These are phyloP conservation scores for Sinopyrophorus schimmeli DNA, from an alignment of 2,888 invertebrate genomes.

Conservation along the genomic window DNA sequence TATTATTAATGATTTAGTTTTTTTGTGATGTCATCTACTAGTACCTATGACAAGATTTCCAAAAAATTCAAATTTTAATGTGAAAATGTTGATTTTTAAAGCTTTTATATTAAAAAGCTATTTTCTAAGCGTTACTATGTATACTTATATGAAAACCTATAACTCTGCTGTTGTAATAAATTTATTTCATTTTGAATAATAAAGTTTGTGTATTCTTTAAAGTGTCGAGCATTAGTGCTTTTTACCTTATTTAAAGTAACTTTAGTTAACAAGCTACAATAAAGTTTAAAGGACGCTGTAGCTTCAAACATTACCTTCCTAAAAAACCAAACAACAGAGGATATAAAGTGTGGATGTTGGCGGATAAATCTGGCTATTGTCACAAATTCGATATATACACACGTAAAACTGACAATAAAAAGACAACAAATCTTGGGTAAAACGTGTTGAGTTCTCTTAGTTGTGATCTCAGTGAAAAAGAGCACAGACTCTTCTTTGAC, in stretches of 20 bases:
- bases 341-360: conserved; percentile 38
- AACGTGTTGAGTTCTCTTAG: conserved; percentile 38
- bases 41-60: no score
- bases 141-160: no score
- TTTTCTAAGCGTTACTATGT: no score
- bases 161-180: no score
- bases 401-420: conserved; percentile 37
- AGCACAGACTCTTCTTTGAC: conserved; percentile 41
- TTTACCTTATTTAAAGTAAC: neutral
- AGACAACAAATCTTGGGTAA: conserved; percentile 40
- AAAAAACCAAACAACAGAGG: conserved; percentile 40
- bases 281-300: conserved; percentile 37
- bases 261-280: conserved; percentile 35
- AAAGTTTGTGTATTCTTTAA: conserved; percentile 35
- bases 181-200: no score
- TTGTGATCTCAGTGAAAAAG: conserved; percentile 27
- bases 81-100: no score
- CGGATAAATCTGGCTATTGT: conserved; percentile 35
- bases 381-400: conserved; percentile 42
- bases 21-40: no score
- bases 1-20: no score
- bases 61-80: no score
- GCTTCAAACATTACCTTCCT: conserved; percentile 38
- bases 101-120: no score
- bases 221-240: no score